phyloP scores from a whole-genome alignment of 92 coral and sea anemone species.

The Zoanthus gigantus region DNA sequence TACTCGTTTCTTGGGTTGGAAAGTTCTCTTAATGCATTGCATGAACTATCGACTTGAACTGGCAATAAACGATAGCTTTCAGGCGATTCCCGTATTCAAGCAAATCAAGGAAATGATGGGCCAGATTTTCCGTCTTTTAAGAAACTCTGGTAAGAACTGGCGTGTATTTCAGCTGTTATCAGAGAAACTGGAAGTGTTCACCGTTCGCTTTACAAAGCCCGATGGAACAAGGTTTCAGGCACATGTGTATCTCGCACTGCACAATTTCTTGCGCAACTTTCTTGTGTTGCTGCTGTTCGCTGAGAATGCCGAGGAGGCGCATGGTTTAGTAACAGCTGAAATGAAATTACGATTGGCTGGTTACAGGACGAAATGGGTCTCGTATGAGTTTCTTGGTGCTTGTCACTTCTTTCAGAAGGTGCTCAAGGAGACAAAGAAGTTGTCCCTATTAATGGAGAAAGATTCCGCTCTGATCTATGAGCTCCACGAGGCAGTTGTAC shows the following conservation, averaged over 20 bases:
- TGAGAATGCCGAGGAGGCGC: constrained; percentile 38
- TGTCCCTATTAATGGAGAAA: constrained; percentile 39
- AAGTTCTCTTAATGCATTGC: constrained; percentile 46
- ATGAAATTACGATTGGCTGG: constrained; percentile 39
- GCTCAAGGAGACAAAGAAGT: constrained; percentile 41
- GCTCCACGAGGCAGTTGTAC: constrained; percentile 42
- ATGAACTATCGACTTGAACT: constrained; percentile 35
- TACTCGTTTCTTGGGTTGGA: constrained; percentile 44
- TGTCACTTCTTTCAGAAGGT: constrained; percentile 42
- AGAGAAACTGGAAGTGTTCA: constrained; percentile 47
- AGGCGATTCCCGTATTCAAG: constrained; percentile 35
- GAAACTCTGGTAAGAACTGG: constrained; percentile 36
- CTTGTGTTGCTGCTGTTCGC: constrained; percentile 39
- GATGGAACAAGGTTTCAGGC: constrained; percentile 44
- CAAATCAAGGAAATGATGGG: constrained; percentile 47
- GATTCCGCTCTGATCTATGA: constrained; percentile 32
- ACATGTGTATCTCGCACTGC: constrained; percentile 33
- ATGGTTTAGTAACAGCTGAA: constrained; percentile 38
- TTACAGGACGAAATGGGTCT: constrained; percentile 36
- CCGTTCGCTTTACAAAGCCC: constrained; percentile 40
- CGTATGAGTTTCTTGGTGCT: constrained; percentile 41
- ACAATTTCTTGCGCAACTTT: constrained; percentile 44
- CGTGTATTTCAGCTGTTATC: constrained; percentile 43
- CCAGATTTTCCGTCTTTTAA: constrained; percentile 31
- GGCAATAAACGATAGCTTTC: constrained; percentile 44